These are phyloP conservation scores for Heliornis fulica DNA, from an alignment of 2,113 vertebrate species.

Conservation along the genomic window DNA sequence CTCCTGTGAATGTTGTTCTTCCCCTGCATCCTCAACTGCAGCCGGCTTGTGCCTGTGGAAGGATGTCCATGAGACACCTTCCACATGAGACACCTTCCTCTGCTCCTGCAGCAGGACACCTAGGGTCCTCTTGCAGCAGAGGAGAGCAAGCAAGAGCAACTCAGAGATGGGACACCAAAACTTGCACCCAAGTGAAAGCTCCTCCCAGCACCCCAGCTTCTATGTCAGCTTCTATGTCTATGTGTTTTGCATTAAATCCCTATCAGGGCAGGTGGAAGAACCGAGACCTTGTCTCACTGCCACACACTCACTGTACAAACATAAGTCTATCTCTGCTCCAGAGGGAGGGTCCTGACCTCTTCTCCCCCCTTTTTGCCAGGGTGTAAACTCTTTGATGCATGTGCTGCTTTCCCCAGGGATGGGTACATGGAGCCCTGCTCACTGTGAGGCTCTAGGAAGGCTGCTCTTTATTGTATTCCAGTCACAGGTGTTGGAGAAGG, in stretches of 20 bases:
- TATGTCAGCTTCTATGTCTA: accelerated
- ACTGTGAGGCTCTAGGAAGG: neutral
- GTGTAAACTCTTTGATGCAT: neutral
- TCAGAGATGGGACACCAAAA: neutral
- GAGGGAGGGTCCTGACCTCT: neutral
- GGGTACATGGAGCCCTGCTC: neutral
- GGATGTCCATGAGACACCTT: neutral
- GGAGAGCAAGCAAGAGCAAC: neutral
- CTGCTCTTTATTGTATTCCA: neutral
- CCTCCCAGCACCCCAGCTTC: neutral
- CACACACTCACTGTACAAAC: accelerated
- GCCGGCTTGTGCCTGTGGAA: neutral
- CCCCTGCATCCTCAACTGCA: neutral
- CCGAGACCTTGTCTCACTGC: neutral
- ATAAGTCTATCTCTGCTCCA: neutral
- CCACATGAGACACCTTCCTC: neutral
- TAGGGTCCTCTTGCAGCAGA: neutral
- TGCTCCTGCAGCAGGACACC: neutral
- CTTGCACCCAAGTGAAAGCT: neutral
- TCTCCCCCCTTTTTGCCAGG: neutral
- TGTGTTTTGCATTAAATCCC: neutral
- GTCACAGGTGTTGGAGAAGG: accelerated
- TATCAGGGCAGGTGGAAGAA: neutral
- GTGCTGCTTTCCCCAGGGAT: neutral
- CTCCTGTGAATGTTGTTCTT: neutral